These are phyloP conservation scores for Drosophila pseudotakahashii DNA, from an alignment of 2,888 invertebrate genomes.

Conservation along the genomic window DNA sequence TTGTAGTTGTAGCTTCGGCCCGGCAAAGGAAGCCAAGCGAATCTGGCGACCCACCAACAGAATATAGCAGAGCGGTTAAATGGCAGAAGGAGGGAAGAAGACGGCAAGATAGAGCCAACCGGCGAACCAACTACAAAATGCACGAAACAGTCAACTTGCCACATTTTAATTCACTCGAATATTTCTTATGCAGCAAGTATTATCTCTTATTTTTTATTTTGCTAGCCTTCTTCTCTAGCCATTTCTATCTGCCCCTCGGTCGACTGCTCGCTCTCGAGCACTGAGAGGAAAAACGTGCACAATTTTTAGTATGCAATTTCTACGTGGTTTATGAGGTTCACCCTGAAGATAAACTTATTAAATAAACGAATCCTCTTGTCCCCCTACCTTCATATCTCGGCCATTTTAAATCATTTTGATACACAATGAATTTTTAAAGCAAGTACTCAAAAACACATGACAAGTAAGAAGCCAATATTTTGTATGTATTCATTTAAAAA, in stretches of 20 bases:
- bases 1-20: slow-evolving; percentile 13
- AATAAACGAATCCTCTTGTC: no score
- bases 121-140: slow-evolving; percentile 48
- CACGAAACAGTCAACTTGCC: slow-evolving; percentile 78
- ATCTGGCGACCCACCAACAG: slow-evolving; percentile 40
- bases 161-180: slow-evolving; percentile 81
- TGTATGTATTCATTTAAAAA: no score
- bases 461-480: no score
- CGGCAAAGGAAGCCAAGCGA: slow-evolving; percentile 44
- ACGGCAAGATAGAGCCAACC: slow-evolving; percentile 10
- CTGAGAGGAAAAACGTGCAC: not conserved
- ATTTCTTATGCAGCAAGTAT: slow-evolving; percentile 56
- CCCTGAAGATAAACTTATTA: no score
- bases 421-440: no score
- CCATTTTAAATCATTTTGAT: no score
- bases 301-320: not conserved
- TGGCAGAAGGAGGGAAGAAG: not conserved
- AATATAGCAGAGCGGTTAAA: not conserved
- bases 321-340: no score
- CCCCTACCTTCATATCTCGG: no score
- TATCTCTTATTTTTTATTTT: slow-evolving; percentile 15
- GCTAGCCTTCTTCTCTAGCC: slow-evolving; percentile 21
- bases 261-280: not conserved
- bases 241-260: slow-evolving; percentile 12
- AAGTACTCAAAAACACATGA: no score